Percentiles rank a stretch among this genome's conserved stretches.
phyloP scores from a whole-genome alignment of 2,113 vertebrate species.

The Ochotona princeps region DNA sequence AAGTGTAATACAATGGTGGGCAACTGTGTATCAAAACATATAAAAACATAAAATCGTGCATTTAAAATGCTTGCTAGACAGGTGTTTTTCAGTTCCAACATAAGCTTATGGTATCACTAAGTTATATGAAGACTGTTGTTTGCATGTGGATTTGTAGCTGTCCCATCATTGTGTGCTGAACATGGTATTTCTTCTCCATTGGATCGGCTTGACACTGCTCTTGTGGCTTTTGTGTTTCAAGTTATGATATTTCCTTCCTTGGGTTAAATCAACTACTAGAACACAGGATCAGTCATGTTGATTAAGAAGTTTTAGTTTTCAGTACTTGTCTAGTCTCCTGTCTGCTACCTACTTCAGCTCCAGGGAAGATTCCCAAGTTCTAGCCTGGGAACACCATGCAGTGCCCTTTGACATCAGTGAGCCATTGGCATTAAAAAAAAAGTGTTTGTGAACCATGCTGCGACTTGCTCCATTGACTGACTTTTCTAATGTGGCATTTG shows the following conservation, averaged over 20 bases:
- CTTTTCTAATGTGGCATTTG: neutral
- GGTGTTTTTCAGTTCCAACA: no score
- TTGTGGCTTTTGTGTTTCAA: constrained; percentile 8
- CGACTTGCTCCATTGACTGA: neutral
- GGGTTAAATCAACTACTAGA: constrained; percentile 48
- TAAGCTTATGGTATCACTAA: no score
- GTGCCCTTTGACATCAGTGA: constrained; percentile 49
- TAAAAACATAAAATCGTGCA: no score
- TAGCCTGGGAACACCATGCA: neutral
- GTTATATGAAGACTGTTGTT: neutral
- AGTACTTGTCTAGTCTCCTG: constrained; percentile 12
- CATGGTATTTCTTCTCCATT: neutral
- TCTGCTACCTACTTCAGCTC: neutral
- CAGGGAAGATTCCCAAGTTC: neutral
- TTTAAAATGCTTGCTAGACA: no score
- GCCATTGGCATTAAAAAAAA: constrained; percentile 48
- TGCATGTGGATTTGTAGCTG: neutral
- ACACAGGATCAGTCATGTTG: constrained; percentile 41
- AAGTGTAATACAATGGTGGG: no score
- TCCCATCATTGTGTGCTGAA: neutral
- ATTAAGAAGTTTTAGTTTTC: constrained; percentile 35
- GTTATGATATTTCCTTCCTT: neutral
- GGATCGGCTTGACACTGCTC: neutral
- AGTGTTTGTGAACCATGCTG: neutral
- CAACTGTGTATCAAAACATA: no score